Percentiles rank a stretch among this genome's conserved stretches.
These are phyloP conservation scores for Hydrolagus colliei DNA, from an alignment of 2,797 vertebrate genomes.

Conservation along the genomic window DNA sequence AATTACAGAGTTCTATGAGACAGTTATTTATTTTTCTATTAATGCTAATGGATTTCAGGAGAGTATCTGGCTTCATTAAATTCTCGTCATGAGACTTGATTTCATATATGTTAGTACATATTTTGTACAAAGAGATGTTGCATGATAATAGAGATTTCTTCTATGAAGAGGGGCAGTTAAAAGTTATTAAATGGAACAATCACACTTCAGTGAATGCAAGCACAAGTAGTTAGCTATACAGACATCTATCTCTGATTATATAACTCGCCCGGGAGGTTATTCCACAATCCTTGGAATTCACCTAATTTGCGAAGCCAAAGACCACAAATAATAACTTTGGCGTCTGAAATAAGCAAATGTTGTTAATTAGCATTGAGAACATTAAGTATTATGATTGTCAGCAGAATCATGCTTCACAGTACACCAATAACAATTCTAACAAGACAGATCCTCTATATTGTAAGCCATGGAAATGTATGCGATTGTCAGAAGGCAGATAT, in stretches of 20 bases:
- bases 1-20: neutral
- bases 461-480: neutral
- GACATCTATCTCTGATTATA: neutral
- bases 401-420: neutral
- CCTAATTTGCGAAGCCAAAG: neutral
- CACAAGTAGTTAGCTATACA: neutral
- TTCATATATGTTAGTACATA: neutral
- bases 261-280: neutral
- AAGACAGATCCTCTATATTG: neutral
- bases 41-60: neutral
- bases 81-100: neutral
- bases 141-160: neutral
- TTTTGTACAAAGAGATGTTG: neutral
- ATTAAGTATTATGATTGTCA: neutral
- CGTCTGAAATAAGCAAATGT: neutral
- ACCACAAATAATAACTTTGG: neutral
- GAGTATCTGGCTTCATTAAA: neutral
- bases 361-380: neutral
- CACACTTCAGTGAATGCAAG: neutral
- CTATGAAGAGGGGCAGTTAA: neutral
- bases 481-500: neutral
- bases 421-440: neutral
- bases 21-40: neutral
- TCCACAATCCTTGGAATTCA: neutral
- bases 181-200: neutral